Evolutionary conservation across 1,140 invertebrate species (phyloP).

Genomic region (Cherax quadricarinatus): DNA sequence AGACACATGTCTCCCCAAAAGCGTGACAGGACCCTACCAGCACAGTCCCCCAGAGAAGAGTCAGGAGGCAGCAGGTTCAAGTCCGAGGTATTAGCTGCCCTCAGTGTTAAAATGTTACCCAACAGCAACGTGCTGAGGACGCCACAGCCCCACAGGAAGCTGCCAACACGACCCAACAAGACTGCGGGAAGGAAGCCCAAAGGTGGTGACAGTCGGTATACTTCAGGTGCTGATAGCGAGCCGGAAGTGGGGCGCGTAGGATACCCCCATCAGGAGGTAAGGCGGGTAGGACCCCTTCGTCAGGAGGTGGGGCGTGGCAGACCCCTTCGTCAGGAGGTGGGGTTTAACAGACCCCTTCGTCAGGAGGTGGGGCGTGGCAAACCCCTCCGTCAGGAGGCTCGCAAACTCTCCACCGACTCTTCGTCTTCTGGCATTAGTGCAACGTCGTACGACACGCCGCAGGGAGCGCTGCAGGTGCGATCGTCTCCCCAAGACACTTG

Average conservation of each 20-base stretch:
- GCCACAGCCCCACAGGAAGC: background rate
- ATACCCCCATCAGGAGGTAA: background rate
- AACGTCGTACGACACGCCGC: background rate
- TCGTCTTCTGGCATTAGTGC: slow-evolving; percentile 55
- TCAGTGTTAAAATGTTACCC: slow-evolving; percentile 28
- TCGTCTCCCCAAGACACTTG: background rate
- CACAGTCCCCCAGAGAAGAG: background rate
- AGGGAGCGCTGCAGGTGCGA: background rate
- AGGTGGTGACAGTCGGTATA: background rate
- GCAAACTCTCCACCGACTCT: slow-evolving; percentile 55
- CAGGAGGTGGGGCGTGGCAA: background rate
- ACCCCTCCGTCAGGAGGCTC: background rate
- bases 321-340: background rate
- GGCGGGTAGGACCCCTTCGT: slow-evolving; percentile 19
- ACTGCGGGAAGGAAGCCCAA: background rate
- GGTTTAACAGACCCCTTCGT: slow-evolving; percentile 14
- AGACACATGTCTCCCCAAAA: background rate
- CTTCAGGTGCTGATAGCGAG: background rate
- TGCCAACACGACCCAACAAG: background rate
- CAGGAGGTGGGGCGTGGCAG: slow-evolving; percentile 3
- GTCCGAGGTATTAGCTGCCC: slow-evolving; percentile 34
- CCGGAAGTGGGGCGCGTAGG: slow-evolving; percentile 11
- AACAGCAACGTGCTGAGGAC: background rate
- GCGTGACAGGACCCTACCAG: slow-evolving; percentile 31
- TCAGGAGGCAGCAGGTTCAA: background rate